Evolutionary conservation across 1,140 invertebrate genomes (phyloP), one percentile per base, ranked within the genome.

Genomic region (Ganaspis sp.): DNA sequence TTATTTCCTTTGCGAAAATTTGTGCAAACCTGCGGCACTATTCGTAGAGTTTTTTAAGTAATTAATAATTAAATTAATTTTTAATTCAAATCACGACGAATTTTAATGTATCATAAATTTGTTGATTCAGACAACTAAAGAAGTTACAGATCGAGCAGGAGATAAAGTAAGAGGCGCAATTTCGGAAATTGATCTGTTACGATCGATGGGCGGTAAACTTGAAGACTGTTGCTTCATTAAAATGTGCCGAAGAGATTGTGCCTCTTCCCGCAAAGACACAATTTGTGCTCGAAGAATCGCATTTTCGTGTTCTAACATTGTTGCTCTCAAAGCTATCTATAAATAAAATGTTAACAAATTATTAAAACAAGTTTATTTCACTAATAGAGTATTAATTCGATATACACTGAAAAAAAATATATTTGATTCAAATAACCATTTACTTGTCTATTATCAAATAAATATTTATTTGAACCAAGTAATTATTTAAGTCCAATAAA

Each of bases 301-400:
- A 85, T 97, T 97, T 89, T 97, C 96, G 86, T 96, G 96, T 86
- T 97, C 96, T 17, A 98, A 88, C 26, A 95, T 92, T 45, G 94
- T 95, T 0, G 96, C 96, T 45, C 95, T 93, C 79, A 97, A 92
- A 0, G 96, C 96, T 75, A 97, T 95, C 93, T 96, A 90, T 15
- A 90, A 88, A 45, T 72, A 72, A 74, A 79, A 73, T 69, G 23
- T 77, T 77, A 71, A 78, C 19, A 29, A 81, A 49, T 40, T 72
- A 19, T 72, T n/a, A n/a, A n/a, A n/a, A n/a, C n/a, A n/a, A n/a
- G 6, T 34, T 34, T 34, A 34, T 3, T 3, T 34, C 29, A 34
- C 29, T 3, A 34, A 34, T 3, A 34, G 6, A 34, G 2, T 6
- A 34, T 34, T 34, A 3, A 3, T 34, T 34, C 2, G 29, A n/a